These are phyloP conservation scores for Heliornis fulica DNA, from an alignment of 2,113 vertebrate species.

Conservation along the genomic window DNA sequence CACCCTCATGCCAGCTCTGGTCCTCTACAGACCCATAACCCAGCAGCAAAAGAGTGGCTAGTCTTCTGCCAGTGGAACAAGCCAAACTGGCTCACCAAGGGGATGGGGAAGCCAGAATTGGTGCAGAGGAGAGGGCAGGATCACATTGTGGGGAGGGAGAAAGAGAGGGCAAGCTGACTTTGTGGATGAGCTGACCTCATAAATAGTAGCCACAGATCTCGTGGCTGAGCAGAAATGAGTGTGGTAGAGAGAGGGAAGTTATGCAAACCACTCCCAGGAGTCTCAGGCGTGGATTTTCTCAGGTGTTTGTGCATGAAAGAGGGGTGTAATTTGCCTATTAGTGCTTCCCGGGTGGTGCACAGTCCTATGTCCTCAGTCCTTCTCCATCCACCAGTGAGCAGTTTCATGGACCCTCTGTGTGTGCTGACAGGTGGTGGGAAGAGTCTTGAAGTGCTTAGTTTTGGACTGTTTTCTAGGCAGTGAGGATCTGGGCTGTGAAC, in stretches of 20 bases:
- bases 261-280: background rate
- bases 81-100: background rate
- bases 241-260: background rate
- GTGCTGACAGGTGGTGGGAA: accelerated
- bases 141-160: background rate
- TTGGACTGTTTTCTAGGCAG: background rate
- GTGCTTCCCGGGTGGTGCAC: accelerated
- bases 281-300: background rate
- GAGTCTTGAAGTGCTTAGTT: accelerated
- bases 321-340: background rate
- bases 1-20: background rate
- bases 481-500: background rate
- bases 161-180: background rate
- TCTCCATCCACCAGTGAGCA: background rate
- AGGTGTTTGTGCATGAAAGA: background rate
- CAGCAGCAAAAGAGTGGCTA: background rate
- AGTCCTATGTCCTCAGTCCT: background rate
- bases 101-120: background rate
- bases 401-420: accelerated
- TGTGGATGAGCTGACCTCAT: too few species aligned
- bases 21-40: background rate
- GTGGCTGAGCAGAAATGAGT: background rate
- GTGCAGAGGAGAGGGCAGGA: background rate
- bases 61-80: background rate
- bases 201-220: background rate